These are phyloP conservation scores for Clarias pachynema DNA, from an alignment of 2,797 vertebrate species.

Conservation along the genomic window DNA sequence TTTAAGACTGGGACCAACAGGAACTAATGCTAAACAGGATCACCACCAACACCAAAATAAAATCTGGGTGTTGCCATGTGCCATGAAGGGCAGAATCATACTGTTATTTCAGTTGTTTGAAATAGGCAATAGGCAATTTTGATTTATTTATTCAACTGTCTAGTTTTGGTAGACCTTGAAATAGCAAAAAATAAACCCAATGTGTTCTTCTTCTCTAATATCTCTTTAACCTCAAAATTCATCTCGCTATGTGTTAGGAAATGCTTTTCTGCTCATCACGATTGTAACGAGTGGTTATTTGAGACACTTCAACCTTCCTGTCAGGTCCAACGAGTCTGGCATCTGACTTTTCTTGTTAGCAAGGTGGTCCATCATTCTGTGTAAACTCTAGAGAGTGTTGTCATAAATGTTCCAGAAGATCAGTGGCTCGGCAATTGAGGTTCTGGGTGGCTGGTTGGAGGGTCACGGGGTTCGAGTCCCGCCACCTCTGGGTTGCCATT, in stretches of 20 bases:
- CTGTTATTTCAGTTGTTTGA: background rate
- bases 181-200: too few species aligned
- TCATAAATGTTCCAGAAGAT: background rate
- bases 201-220: background rate
- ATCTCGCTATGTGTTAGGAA: background rate
- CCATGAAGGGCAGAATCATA: background rate
- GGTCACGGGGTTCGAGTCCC: too few species aligned
- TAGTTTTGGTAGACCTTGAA: background rate
- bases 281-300: background rate
- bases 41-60: background rate
- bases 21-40: background rate
- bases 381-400: background rate
- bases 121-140: background rate
- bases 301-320: background rate
- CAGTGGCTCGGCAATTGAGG: too few species aligned
- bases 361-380: background rate
- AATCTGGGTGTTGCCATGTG: background rate
- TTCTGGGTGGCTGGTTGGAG: too few species aligned
- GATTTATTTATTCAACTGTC: background rate
- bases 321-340: background rate
- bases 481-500: too few species aligned
- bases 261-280: background rate
- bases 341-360: background rate
- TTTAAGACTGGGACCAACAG: background rate
- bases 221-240: background rate